These are phyloP conservation scores for Drosophila mojavensis DNA, from an alignment of 1,140 invertebrate species.

Conservation along the genomic window DNA sequence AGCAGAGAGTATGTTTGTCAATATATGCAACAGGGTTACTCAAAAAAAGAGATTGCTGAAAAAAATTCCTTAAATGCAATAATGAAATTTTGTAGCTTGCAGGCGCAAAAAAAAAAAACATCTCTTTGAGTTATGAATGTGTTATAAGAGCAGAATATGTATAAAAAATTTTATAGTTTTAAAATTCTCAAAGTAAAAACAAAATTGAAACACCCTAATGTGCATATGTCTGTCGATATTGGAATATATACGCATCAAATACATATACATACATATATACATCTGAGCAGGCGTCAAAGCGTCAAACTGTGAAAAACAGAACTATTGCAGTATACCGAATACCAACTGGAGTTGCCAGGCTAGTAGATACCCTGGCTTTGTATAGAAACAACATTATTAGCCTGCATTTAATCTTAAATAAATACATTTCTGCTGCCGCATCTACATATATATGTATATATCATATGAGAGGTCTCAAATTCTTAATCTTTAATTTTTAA, in stretches of 20 bases:
- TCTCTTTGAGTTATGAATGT: too few relatives aligned
- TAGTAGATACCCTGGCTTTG: not conserved
- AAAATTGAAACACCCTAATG: not conserved
- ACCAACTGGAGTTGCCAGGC: not conserved
- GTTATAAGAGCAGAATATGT: too few relatives aligned
- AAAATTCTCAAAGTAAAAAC: not conserved
- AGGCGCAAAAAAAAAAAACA: not conserved
- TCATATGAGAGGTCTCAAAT: too few relatives aligned
- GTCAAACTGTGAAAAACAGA: slow-evolving; percentile 1
- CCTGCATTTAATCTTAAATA: too few relatives aligned
- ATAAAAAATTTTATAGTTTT: too few relatives aligned
- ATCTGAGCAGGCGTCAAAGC: not conserved
- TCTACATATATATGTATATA: not conserved
- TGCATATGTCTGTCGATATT: too few relatives aligned
- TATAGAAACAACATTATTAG: too few relatives aligned
- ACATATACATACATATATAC: not conserved
- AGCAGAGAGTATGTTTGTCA: slow-evolving; percentile 1
- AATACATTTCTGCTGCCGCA: too few relatives aligned
- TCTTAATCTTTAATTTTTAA: too few relatives aligned
- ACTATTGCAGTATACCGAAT: too few relatives aligned
- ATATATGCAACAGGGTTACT: slow-evolving; percentile 7
- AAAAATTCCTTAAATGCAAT: not conserved
- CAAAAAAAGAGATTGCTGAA: not conserved
- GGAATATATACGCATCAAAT: not conserved
- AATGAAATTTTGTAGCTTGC: not conserved